These are phyloP conservation scores for Ornithoptera alexandrae DNA, from an alignment of 2,888 invertebrate species.

Conservation along the genomic window DNA sequence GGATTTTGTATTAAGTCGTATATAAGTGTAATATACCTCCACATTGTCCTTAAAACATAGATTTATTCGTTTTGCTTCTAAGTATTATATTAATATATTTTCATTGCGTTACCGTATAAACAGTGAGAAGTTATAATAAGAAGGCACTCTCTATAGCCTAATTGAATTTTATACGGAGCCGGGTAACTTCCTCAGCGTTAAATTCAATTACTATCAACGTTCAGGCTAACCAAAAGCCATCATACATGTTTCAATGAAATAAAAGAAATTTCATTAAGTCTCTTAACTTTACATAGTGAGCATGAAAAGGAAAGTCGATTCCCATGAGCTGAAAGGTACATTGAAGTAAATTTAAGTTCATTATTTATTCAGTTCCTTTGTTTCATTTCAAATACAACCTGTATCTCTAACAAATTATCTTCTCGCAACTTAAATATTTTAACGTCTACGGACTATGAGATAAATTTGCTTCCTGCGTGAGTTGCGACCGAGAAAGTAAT, in stretches of 20 bases:
- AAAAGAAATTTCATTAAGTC: neutral
- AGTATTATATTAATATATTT: no score
- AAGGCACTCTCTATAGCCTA: neutral
- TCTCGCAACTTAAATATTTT: slow-evolving; percentile 13
- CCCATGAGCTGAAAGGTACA: neutral
- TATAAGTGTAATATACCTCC: no score
- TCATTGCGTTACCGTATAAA: no score
- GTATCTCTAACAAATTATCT: slow-evolving; percentile 13
- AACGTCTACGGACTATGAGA: neutral
- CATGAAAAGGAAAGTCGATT: neutral
- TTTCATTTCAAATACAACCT: slow-evolving; percentile 13
- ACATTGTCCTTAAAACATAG: no score
- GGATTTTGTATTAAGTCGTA: no score
- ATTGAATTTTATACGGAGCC: neutral
- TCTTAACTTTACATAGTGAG: neutral
- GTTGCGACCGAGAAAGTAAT: neutral
- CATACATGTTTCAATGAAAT: neutral
- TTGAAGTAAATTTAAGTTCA: slow-evolving; percentile 13
- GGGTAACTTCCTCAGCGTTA: neutral
- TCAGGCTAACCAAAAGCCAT: neutral
- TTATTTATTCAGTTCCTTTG: slow-evolving; percentile 7
- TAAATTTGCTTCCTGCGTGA: neutral
- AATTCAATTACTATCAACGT: neutral
- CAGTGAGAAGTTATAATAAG: neutral
- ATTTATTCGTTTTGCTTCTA: no score